Evolutionary conservation across 2,113 vertebrate genomes (phyloP).

Genomic region (Barnardius zonarius): DNA sequence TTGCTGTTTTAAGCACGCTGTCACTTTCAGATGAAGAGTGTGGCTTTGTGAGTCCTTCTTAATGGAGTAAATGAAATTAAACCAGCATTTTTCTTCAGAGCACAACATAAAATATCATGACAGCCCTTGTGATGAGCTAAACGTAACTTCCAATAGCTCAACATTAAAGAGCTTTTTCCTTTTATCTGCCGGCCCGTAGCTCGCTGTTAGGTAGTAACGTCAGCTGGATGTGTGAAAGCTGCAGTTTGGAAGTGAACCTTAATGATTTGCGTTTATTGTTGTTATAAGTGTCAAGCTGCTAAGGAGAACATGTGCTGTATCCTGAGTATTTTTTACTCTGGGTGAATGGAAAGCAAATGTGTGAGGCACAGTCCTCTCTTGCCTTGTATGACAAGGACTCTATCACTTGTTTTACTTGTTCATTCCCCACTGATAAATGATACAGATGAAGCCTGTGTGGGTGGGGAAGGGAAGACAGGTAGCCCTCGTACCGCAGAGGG

Average conservation of each 20-base stretch:
- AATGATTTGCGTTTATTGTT: background rate
- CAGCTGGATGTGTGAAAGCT: background rate
- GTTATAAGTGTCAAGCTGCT: background rate
- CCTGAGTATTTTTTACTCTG: background rate
- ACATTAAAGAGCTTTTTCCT: background rate
- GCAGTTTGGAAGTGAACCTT: background rate
- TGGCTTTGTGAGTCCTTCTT: background rate
- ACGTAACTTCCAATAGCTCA: background rate
- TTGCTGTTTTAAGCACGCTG: background rate
- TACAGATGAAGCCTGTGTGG: background rate
- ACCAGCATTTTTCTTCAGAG: background rate
- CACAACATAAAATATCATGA: background rate
- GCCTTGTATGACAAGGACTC: background rate
- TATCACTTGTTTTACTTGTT: background rate
- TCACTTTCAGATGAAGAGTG: background rate
- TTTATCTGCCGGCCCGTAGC: background rate
- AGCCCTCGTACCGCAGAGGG: background rate
- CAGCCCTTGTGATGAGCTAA: background rate
- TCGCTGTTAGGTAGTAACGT: background rate
- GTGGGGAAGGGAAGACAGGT: constrained; percentile 30
- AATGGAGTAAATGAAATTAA: background rate
- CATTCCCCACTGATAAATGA: background rate
- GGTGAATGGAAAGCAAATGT: background rate
- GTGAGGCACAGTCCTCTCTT: background rate
- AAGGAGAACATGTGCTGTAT: background rate